Conservation (phyloP, 1,140 invertebrate genomes). For the Drosophila azteca region DNA sequence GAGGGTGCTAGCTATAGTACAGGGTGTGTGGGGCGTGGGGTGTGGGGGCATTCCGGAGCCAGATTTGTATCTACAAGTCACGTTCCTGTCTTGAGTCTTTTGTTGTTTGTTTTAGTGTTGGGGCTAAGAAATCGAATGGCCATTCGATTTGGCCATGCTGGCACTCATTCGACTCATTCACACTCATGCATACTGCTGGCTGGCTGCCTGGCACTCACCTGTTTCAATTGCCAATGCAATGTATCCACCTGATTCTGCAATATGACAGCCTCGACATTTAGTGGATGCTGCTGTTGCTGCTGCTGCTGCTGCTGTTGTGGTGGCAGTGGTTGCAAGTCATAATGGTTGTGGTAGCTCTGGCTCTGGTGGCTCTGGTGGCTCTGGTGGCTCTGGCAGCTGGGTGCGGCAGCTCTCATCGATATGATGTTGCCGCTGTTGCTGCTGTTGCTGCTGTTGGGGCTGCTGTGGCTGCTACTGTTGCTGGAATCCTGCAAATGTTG, state of each 20-base stretch:
- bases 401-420: conserved; percentile 27
- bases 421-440: conserved; percentile 33
- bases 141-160: neutral
- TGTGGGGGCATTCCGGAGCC: conserved; percentile 28
- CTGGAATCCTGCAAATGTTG: conserved; percentile 78
- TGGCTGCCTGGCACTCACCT: conserved; percentile 85
- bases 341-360: conserved; percentile 36
- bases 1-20: conserved; percentile 4
- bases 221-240: conserved; percentile 91
- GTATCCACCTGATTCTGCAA: conserved; percentile 90
- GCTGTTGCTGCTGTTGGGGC: conserved; percentile 45
- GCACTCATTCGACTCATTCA: conserved; percentile 15
- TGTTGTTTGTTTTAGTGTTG: conserved; percentile 31
- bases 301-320: conserved; percentile 37
- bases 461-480: conserved; percentile 32
- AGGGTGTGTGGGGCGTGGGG: conserved; percentile 13
- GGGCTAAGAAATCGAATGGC: neutral
- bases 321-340: conserved; percentile 32
- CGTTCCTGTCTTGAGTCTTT: conserved; percentile 73
- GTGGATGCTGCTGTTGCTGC: conserved; percentile 41
- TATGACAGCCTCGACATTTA: conserved; percentile 87
- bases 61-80: conserved; percentile 45
- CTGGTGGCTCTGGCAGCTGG: conserved; percentile 21
- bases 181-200: neutral
- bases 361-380: conserved; percentile 22